phyloP scores from a whole-genome alignment of 2,888 invertebrate genomes.

The Catonia carolina region DNA sequence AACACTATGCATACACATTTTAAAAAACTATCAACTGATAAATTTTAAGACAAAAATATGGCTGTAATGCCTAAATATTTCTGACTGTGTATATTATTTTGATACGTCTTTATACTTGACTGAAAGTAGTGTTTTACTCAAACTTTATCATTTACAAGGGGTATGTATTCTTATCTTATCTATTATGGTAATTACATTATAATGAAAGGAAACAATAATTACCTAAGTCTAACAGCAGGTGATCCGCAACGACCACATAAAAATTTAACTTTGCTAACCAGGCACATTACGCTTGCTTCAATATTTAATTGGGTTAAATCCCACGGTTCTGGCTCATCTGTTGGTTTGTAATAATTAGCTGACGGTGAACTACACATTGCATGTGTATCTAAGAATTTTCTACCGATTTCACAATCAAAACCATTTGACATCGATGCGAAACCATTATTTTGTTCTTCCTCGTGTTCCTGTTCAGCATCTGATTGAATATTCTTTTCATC shows the following conservation, averaged over 20 bases:
- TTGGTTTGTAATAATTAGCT: conserved; percentile 70
- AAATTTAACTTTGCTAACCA: conserved; percentile 76
- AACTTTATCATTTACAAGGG: no score
- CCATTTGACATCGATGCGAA: conserved; percentile 34
- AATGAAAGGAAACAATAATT: no score
- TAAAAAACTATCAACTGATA: no score
- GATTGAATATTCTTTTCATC: conserved; percentile 10
- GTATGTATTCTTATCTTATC: no score
- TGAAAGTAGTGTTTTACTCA: no score
- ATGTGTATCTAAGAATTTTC: conserved; percentile 47
- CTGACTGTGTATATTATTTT: no score
- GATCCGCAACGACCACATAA: conserved; percentile 67
- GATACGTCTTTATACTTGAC: no score
- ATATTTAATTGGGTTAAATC: conserved; percentile 80
- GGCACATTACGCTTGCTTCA: conserved; percentile 79
- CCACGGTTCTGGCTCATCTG: conserved; percentile 77
- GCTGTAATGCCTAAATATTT: no score
- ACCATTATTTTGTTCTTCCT: conserved; percentile 18
- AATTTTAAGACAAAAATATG: no score
- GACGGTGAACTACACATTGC: conserved; percentile 51
- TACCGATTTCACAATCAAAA: conserved; percentile 40
- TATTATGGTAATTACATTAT: no score
- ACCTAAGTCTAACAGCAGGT: conserved; percentile 58
- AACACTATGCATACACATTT: no score
- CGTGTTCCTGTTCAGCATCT: conserved; percentile 22